These are phyloP conservation scores for Pseudococcus viburni DNA, from an alignment of 2,888 invertebrate species.

Conservation along the genomic window DNA sequence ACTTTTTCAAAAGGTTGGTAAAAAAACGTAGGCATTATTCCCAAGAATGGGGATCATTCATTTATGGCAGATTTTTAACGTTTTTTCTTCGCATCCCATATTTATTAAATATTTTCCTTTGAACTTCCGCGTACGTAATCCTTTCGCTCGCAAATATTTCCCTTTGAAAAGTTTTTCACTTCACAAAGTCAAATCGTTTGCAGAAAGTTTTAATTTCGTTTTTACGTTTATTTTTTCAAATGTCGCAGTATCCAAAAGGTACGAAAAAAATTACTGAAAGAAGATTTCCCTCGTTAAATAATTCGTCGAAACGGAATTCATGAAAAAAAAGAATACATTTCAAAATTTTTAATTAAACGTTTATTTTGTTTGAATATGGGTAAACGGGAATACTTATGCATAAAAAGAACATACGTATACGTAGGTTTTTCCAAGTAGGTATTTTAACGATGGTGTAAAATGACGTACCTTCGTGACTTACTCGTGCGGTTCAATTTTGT, in stretches of 20 bases:
- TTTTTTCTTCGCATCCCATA: conserved; percentile 61
- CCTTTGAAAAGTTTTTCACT: conserved; percentile 64
- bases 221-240: conserved; percentile 62
- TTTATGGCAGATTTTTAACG: conserved; percentile 63
- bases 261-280: conserved; percentile 61
- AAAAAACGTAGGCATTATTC: conserved; percentile 59
- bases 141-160: conserved; percentile 62
- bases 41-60: conserved; percentile 63
- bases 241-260: conserved; percentile 60
- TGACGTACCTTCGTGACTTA: neutral
- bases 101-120: conserved; percentile 64
- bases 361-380: conserved; percentile 58
- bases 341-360: conserved; percentile 54
- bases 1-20: conserved; percentile 40
- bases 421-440: neutral
- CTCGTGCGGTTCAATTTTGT: neutral
- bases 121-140: conserved; percentile 62
- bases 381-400: conserved; percentile 22
- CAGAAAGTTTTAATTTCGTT: conserved; percentile 62
- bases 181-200: conserved; percentile 63
- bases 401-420: conserved; percentile 18
- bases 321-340: conserved; percentile 54
- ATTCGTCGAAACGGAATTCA: conserved; percentile 56
- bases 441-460: neutral
- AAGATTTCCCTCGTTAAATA: conserved; percentile 62